Conservation (phyloP, 2,113 vertebrate genomes). For the Sterrhoptilus dennistouni region DNA sequence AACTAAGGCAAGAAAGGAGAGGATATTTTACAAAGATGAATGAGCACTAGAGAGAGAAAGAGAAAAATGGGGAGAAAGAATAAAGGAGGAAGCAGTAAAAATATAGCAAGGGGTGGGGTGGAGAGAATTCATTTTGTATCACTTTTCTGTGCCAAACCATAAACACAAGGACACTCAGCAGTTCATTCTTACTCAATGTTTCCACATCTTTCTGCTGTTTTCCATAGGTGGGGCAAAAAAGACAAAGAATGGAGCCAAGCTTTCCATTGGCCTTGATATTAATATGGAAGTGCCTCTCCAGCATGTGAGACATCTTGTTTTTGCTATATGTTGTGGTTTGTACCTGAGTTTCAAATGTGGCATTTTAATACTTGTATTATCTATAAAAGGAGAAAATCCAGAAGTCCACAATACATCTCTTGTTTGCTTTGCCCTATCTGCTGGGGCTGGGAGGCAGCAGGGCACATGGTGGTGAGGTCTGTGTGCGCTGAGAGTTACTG, state of each 20-base stretch:
- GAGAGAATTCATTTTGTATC: slow-evolving; percentile 37
- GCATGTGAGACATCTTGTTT: not conserved
- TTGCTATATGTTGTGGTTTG: not conserved
- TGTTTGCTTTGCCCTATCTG: not conserved
- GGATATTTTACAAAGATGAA: not conserved
- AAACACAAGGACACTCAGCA: slow-evolving; percentile 53
- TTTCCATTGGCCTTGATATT: slow-evolving; percentile 38
- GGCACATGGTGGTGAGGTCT: not conserved
- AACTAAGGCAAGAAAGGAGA: not conserved
- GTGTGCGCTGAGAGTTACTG: not conserved
- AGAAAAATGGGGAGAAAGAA: not conserved
- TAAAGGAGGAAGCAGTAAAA: slow-evolving; percentile 7
- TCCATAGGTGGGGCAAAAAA: slow-evolving; percentile 62
- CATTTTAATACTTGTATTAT: not conserved
- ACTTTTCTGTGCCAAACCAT: slow-evolving; percentile 49
- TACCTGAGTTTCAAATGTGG: not conserved
- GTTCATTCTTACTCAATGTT: slow-evolving; percentile 55
- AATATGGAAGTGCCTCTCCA: slow-evolving; percentile 17
- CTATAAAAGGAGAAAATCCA: not conserved
- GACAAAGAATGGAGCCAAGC: slow-evolving; percentile 13
- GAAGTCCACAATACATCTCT: not conserved
- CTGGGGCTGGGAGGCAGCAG: not conserved
- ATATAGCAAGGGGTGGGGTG: not conserved
- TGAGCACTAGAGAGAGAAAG: not conserved
- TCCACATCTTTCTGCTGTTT: slow-evolving; percentile 64